Conservation (phyloP, 2,113 vertebrate genomes). For the Syngnathus typhle region DNA sequence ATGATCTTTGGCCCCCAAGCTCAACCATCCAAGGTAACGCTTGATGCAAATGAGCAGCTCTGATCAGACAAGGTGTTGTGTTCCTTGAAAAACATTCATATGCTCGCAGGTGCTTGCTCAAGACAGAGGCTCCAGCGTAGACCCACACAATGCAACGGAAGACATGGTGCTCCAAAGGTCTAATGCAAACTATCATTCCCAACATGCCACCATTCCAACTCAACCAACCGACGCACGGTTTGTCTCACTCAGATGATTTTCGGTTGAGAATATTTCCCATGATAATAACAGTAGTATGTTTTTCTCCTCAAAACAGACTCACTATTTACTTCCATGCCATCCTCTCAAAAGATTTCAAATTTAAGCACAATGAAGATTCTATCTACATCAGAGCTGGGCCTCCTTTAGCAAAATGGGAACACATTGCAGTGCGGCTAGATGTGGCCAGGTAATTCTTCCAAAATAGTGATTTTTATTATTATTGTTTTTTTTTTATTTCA, state of each 20-base stretch:
- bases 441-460: constrained; percentile 51
- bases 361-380: constrained; percentile 42
- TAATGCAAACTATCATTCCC: neutral
- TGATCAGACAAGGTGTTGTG: neutral
- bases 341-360: constrained; percentile 78
- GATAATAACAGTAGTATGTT: neutral
- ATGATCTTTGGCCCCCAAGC: constrained; percentile 38
- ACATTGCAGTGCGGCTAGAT: constrained; percentile 14
- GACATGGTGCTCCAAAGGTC: neutral
- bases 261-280: neutral
- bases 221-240: constrained; percentile 38
- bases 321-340: constrained; percentile 85
- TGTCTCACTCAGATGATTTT: neutral
- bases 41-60: neutral
- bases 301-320: constrained; percentile 35
- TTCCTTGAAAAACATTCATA: neutral
- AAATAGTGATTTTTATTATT: too few species aligned
- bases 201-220: neutral
- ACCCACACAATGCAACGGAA: constrained; percentile 7
- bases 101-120: constrained; percentile 18
- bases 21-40: constrained; percentile 39
- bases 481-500: neutral
- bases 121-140: constrained; percentile 42
- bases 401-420: constrained; percentile 38
- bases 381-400: constrained; percentile 66